phyloP scores from a whole-genome alignment of 2,113 vertebrate genomes.

The Centropristis striata region DNA sequence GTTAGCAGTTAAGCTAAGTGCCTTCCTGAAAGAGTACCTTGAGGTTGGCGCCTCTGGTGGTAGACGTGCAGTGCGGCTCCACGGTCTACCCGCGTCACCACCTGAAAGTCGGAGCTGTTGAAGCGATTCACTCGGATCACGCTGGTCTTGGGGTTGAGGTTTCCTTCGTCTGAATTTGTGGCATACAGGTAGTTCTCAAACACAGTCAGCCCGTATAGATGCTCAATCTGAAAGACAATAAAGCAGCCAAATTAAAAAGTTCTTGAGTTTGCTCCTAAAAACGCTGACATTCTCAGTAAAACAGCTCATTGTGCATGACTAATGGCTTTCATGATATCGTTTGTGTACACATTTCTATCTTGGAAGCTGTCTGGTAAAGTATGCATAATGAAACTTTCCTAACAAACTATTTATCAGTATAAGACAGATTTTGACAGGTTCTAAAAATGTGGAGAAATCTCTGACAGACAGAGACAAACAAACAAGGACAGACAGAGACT shows the following conservation, averaged over 20 bases:
- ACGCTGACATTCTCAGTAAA: background rate
- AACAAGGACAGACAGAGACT: background rate
- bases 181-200: slow-evolving; percentile 98
- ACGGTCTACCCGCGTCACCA: slow-evolving; percentile 94
- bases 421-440: background rate
- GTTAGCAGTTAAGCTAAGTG: background rate
- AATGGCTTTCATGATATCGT: background rate
- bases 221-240: slow-evolving; percentile 89
- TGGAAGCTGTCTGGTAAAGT: slow-evolving; percentile 9
- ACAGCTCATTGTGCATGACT: slow-evolving; percentile 19
- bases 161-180: slow-evolving; percentile 96
- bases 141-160: slow-evolving; percentile 96
- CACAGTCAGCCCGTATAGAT: slow-evolving; percentile 94
- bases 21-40: slow-evolving; percentile 83
- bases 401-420: slow-evolving; percentile 2
- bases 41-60: slow-evolving; percentile 95
- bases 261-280: background rate
- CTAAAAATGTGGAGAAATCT: slow-evolving; percentile 14
- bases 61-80: slow-evolving; percentile 95
- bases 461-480: slow-evolving; percentile 25
- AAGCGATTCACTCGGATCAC: slow-evolving; percentile 97
- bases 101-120: slow-evolving; percentile 95
- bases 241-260: background rate
- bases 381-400: background rate
- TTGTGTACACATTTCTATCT: slow-evolving; percentile 32